These are phyloP conservation scores for Sesia bembeciformis DNA, from an alignment of 2,888 invertebrate genomes.

Conservation along the genomic window DNA sequence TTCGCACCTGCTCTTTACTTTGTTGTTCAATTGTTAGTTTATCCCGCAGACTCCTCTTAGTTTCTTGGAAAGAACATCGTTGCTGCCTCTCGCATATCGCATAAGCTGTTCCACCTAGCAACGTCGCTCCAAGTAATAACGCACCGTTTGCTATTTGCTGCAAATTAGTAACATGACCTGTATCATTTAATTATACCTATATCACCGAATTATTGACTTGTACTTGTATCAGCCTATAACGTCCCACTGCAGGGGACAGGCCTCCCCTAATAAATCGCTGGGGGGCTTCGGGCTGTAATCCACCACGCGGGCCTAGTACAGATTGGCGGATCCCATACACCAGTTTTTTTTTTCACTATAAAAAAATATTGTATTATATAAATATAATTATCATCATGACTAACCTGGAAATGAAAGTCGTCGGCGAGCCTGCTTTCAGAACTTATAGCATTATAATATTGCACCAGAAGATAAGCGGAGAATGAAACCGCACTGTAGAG, in stretches of 20 bases:
- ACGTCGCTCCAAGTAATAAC: constrained; percentile 80
- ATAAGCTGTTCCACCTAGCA: constrained; percentile 77
- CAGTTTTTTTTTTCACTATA: background rate
- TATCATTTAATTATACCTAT: too few relatives aligned
- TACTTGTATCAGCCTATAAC: too few relatives aligned
- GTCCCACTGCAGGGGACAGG: too few relatives aligned
- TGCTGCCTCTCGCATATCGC: constrained; percentile 90
- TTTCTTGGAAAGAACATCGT: constrained; percentile 90
- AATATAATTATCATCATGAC: background rate
- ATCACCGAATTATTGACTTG: too few relatives aligned
- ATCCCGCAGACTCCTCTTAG: constrained; percentile 91
- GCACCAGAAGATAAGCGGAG: constrained; percentile 41
- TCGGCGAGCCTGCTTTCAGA: constrained; percentile 41
- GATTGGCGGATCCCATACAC: too few relatives aligned
- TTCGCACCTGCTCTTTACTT: constrained; percentile 88
- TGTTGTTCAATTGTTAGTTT: constrained; percentile 95
- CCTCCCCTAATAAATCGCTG: too few relatives aligned
- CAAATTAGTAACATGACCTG: background rate
- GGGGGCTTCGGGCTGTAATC: too few relatives aligned
- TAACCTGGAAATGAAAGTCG: constrained; percentile 54
- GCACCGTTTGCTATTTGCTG: constrained; percentile 83
- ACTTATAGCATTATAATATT: constrained; percentile 37
- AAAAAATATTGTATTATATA: background rate
- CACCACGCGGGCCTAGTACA: too few relatives aligned
- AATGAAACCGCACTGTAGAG: constrained; percentile 43